Percentiles rank a stretch among this genome's conserved stretches.
Conservation (phyloP, 2,113 vertebrate genomes). For the Gnathonemus echidnorhynchus region DNA sequence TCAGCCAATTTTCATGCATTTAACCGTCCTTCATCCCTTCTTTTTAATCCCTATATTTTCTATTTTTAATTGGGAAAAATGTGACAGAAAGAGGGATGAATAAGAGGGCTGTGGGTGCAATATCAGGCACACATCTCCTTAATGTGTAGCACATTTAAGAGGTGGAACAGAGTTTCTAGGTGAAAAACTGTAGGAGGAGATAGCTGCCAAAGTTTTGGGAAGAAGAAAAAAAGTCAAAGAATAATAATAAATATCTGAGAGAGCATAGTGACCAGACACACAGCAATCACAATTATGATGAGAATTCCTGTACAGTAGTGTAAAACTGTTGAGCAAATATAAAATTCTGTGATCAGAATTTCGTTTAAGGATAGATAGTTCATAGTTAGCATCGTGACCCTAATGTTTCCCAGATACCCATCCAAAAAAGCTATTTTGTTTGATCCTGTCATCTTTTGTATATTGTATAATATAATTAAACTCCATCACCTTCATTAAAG, state of each 20-base stretch:
- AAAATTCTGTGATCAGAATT: background rate
- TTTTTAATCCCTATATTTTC: background rate
- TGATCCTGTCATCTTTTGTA: constrained; percentile 24
- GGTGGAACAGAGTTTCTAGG: background rate
- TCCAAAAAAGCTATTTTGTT: background rate
- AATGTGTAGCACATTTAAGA: background rate
- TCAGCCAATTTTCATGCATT: background rate
- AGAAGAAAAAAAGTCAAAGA: background rate
- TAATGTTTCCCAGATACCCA: background rate
- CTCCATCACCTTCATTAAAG: constrained; percentile 39
- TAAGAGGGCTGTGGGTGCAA: background rate
- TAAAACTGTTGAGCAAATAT: background rate
- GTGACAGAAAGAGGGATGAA: background rate
- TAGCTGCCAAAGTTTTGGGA: background rate
- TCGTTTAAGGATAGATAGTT: background rate
- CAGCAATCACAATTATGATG: background rate
- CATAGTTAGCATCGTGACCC: background rate
- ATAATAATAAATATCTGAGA: background rate
- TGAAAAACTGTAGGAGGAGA: background rate
- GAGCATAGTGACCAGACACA: background rate
- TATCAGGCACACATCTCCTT: background rate
- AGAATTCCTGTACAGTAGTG: background rate
- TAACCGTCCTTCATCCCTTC: background rate
- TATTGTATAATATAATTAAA: constrained; percentile 26
- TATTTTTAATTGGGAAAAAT: background rate